Conservation (phyloP, 2,888 invertebrate species). For the Clitarchus hookeri region DNA sequence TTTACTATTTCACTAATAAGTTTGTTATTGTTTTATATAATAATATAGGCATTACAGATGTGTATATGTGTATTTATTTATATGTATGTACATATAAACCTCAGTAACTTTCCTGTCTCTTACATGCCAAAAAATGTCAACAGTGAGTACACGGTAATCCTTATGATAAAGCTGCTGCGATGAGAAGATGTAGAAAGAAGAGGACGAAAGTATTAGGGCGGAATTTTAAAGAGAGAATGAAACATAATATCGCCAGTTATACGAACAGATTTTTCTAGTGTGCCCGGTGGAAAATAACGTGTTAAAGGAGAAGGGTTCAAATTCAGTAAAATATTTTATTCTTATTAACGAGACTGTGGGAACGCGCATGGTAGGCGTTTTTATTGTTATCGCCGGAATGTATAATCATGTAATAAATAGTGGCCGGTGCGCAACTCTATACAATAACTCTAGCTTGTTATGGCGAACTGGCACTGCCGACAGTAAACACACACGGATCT, state of each 20-base stretch:
- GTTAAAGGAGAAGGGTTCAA: conserved; percentile 14
- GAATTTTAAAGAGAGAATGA: conserved; percentile 8
- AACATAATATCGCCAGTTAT: neutral
- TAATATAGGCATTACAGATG: too few species aligned
- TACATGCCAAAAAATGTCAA: neutral
- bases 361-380: neutral
- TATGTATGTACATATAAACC: too few species aligned
- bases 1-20: too few species aligned
- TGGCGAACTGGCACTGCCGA: conserved; percentile 14
- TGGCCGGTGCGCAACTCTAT: conserved; percentile 18
- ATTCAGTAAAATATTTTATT: conserved; percentile 24
- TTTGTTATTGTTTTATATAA: too few species aligned
- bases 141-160: neutral
- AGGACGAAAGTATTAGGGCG: neutral
- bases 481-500: conserved; percentile 14
- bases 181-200: conserved; percentile 8
- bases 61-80: too few species aligned
- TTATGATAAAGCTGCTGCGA: neutral
- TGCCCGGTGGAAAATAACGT: neutral
- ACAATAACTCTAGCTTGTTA: conserved; percentile 20
- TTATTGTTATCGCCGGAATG: conserved; percentile 23
- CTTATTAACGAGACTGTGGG: conserved; percentile 21
- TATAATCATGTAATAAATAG: conserved; percentile 17
- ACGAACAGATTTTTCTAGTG: neutral
- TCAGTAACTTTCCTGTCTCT: neutral